Base-by-base conservation (phyloP, 1,140 invertebrate species). In the Macrobrachium rosenbergii region DNA sequence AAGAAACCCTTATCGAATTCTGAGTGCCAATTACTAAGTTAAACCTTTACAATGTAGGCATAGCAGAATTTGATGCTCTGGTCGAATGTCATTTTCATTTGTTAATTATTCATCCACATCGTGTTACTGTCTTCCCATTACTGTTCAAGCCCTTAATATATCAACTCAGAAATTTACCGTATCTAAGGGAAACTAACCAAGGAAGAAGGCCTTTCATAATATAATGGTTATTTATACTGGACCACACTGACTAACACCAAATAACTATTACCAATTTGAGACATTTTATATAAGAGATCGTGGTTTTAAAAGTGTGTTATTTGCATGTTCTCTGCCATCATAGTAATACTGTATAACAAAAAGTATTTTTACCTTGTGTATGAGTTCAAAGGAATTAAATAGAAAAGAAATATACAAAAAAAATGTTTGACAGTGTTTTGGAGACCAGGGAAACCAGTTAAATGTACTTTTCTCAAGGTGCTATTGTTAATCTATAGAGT, bases 111-210 rank as follows among this genome's bases (percentile, higher is more conserved):
- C 21, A 75, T 77, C 28, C 58, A 76, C 45, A 19, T 63, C 64
- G 83, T 78, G 52, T 73, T 75, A 52, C 59, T 76, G 83, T 84
- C 83, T 84, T 84, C 83, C 83, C 76, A 77, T 64, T 64, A 64
- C 64, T 76, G 52, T 52, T 52, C 75, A 77, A 84, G 83, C 83
- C 83, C 76, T 84, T 23, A 60, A 75, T 73, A 84, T 84, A 59
- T 60, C 14, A 76, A 60, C 52, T 84, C 73, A 63, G 60, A 84
- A 84, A 84, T 59, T 84, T 43, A 43, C 52, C 73, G 45, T 67
- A 45, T 77, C 79, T 81, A 80, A 14, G 58, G 79, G 16, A 81
- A 81, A 23, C 64, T 64, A 81, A 28, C 58, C 62, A 67, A 23
- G 45, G 52, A 60, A 64, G 63, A 58, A 28, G 37, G n/a, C 58